These are phyloP conservation scores for Esox niger DNA, from an alignment of 2,113 vertebrate genomes.

Conservation along the genomic window DNA sequence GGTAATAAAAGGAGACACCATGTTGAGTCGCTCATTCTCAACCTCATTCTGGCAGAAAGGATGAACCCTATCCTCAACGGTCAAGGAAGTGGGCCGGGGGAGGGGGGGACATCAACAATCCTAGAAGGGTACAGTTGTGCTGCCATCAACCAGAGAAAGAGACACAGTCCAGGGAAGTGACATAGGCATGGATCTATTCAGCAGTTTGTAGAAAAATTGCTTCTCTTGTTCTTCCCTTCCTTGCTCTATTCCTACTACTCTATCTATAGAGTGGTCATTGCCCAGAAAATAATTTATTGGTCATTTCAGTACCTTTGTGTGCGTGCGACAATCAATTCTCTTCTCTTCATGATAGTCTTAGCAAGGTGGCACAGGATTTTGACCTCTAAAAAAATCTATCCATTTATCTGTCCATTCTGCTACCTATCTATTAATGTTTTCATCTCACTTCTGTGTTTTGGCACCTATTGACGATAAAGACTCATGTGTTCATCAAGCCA, in stretches of 20 bases:
- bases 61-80: background rate
- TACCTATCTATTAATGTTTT: constrained; percentile 80
- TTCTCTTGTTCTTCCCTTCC: constrained; percentile 43
- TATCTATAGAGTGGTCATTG: constrained; percentile 75
- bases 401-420: constrained; percentile 77
- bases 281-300: constrained; percentile 81
- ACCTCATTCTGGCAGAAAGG: background rate
- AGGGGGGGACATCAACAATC: background rate
- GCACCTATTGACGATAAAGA: constrained; percentile 66
- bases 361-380: constrained; percentile 77
- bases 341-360: constrained; percentile 76
- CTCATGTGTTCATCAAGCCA: constrained; percentile 72
- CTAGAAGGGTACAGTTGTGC: background rate
- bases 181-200: constrained; percentile 21
- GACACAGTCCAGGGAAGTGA: background rate
- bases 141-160: background rate
- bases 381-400: constrained; percentile 81
- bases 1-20: constrained; percentile 34
- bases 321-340: constrained; percentile 76
- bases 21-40: background rate
- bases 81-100: background rate
- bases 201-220: constrained; percentile 65
- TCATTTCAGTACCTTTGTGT: constrained; percentile 80
- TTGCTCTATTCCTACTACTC: constrained; percentile 36
- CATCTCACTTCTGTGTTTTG: constrained; percentile 54